phyloP scores from a whole-genome alignment of 2,888 invertebrate genomes.

The Danaus chrysippus region DNA sequence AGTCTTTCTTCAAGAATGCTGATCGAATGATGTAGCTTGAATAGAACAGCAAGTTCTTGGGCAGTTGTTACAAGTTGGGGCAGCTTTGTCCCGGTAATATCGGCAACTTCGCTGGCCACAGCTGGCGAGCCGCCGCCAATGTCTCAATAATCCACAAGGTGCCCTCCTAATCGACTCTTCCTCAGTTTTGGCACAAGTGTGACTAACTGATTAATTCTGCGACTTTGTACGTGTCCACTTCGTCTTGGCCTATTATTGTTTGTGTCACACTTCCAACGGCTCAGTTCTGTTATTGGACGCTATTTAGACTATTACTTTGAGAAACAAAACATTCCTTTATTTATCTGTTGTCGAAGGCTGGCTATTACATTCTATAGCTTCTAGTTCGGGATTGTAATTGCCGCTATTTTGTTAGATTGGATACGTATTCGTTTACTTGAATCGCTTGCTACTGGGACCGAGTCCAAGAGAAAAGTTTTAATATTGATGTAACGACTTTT shows the following conservation, averaged over 20 bases:
- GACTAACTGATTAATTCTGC: slow-evolving; percentile 78
- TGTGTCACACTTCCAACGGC: slow-evolving; percentile 61
- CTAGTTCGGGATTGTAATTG: slow-evolving; percentile 69
- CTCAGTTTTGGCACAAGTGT: slow-evolving; percentile 73
- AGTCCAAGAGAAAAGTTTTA: slow-evolving; percentile 38
- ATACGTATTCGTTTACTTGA: slow-evolving; percentile 57
- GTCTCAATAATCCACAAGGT: slow-evolving; percentile 78
- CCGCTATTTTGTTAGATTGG: slow-evolving; percentile 66
- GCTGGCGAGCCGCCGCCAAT: slow-evolving; percentile 69
- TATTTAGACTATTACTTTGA: slow-evolving; percentile 68
- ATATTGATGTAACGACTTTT: too few species aligned
- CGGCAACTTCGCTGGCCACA: slow-evolving; percentile 68
- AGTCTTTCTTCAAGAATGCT: slow-evolving; percentile 26
- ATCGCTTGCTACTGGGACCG: slow-evolving; percentile 49
- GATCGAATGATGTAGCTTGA: slow-evolving; percentile 67
- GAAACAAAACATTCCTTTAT: slow-evolving; percentile 52
- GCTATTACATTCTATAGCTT: slow-evolving; percentile 56
- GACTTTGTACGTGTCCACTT: slow-evolving; percentile 65
- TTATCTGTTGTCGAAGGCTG: slow-evolving; percentile 65
- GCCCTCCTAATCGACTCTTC: slow-evolving; percentile 77
- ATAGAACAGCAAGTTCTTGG: slow-evolving; percentile 59
- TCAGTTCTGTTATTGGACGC: slow-evolving; percentile 67
- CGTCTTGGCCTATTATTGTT: slow-evolving; percentile 64
- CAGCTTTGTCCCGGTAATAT: slow-evolving; percentile 66
- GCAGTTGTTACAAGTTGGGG: slow-evolving; percentile 73